phyloP scores from a whole-genome alignment of 2,888 invertebrate genomes.

The Chamaedrilus cognettii region DNA sequence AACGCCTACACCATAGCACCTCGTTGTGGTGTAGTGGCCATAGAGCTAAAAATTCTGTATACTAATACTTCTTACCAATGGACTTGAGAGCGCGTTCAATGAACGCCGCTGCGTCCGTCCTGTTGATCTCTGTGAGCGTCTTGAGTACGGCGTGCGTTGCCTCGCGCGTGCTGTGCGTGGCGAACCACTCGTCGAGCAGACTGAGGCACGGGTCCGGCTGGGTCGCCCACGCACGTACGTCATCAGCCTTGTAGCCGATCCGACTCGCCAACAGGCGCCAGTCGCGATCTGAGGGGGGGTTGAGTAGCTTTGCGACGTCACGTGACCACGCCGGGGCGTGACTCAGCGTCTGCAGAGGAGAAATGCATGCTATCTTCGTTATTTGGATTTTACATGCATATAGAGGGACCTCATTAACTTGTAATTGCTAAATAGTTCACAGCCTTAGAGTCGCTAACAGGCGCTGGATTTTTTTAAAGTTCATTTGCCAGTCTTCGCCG shows the following conservation, averaged over 20 bases:
- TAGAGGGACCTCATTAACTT: no score
- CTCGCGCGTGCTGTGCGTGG: slow-evolving; percentile 53
- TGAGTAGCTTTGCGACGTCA: slow-evolving; percentile 51
- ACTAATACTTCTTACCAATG: no score
- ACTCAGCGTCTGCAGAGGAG: slow-evolving; percentile 55
- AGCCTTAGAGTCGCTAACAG: no score
- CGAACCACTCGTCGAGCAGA: slow-evolving; percentile 55
- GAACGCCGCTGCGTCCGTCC: slow-evolving; percentile 49
- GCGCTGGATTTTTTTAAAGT: no score
- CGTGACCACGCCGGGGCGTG: slow-evolving; percentile 55
- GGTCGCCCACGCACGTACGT: slow-evolving; percentile 52
- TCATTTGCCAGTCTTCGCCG: no score
- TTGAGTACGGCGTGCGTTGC: slow-evolving; percentile 46
- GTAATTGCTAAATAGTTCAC: no score
- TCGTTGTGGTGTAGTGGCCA: no score
- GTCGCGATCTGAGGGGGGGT: slow-evolving; percentile 51
- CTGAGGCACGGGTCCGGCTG: slow-evolving; percentile 55
- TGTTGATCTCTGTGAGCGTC: slow-evolving; percentile 52
- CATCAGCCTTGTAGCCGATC: slow-evolving; percentile 53
- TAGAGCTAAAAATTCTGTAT: no score
- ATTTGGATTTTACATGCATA: no score
- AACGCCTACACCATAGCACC: no score
- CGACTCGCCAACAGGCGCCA: slow-evolving; percentile 53
- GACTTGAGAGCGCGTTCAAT: slow-evolving; percentile 53
- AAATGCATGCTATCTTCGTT: no score